Evolutionary conservation across 2,888 invertebrate genomes (phyloP).

Genomic region (Drosophila aldrichi): DNA sequence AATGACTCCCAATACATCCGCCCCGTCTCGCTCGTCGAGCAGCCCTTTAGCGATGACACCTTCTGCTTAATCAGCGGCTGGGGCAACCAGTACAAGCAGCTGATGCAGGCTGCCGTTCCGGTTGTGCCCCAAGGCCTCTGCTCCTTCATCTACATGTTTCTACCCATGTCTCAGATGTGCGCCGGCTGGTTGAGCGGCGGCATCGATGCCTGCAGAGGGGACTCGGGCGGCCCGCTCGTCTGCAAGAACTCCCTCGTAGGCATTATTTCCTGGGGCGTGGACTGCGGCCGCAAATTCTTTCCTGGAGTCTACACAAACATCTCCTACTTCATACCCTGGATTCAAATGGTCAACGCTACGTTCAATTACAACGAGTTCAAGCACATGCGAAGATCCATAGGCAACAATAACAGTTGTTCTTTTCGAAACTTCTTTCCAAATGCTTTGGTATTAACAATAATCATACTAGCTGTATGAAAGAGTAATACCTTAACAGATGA

Average conservation of each 20-base stretch:
- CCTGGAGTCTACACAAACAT: constrained; percentile 55
- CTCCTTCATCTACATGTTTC: constrained; percentile 37
- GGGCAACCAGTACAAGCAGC: constrained; percentile 32
- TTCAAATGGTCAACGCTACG: constrained; percentile 18
- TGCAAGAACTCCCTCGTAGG: constrained; percentile 31
- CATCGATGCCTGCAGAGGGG: constrained; percentile 54
- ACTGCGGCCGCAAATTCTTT: constrained; percentile 38
- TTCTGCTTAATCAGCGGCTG: constrained; percentile 56
- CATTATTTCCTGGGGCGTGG: constrained; percentile 49
- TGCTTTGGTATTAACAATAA: neutral
- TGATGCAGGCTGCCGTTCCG: constrained; percentile 50
- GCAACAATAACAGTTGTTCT: neutral
- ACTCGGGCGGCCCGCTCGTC: constrained; percentile 49
- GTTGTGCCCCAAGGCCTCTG: constrained; percentile 41
- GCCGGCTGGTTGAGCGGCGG: constrained; percentile 63
- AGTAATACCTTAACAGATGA: neutral
- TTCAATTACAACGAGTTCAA: constrained; percentile 27
- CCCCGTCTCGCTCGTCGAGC: constrained; percentile 13
- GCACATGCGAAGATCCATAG: neutral
- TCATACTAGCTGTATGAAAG: neutral
- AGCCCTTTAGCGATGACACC: constrained; percentile 17
- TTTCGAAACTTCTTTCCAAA: neutral
- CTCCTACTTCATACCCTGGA: constrained; percentile 34
- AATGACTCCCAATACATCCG: constrained; percentile 1
- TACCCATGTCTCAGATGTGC: constrained; percentile 55